These are phyloP conservation scores for Mimachlamys varia DNA, from an alignment of 2,888 invertebrate genomes.

Conservation along the genomic window DNA sequence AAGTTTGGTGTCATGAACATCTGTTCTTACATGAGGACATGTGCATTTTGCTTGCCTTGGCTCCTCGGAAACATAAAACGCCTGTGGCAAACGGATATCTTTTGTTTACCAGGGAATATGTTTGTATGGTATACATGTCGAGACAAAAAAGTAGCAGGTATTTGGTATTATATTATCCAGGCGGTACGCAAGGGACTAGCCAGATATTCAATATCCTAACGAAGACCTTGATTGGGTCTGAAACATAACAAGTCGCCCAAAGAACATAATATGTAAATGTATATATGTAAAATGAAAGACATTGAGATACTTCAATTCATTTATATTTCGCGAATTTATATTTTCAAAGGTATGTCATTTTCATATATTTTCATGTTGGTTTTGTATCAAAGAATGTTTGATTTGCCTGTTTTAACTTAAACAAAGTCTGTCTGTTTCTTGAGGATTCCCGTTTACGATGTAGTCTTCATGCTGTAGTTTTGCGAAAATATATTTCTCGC, in stretches of 20 bases:
- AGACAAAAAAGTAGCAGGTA: too few species aligned
- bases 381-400: background rate
- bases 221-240: background rate
- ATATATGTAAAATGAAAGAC: background rate
- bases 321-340: constrained; percentile 25
- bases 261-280: background rate
- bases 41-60: too few species aligned
- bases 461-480: background rate
- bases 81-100: too few species aligned
- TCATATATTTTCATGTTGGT: background rate
- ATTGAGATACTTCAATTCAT: background rate
- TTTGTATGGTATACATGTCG: too few species aligned
- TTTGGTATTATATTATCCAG: too few species aligned
- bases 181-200: background rate
- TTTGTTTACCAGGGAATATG: too few species aligned
- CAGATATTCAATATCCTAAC: background rate
- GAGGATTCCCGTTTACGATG: background rate
- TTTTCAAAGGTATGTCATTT: background rate
- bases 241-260: background rate
- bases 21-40: too few species aligned
- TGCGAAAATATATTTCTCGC: constrained; percentile 3
- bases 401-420: too few species aligned
- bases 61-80: too few species aligned
- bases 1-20: too few species aligned
- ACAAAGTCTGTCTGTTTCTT: background rate